Evolutionary conservation across 2,113 vertebrate genomes (phyloP).

Genomic region (Syngnathoides biaculeatus): DNA sequence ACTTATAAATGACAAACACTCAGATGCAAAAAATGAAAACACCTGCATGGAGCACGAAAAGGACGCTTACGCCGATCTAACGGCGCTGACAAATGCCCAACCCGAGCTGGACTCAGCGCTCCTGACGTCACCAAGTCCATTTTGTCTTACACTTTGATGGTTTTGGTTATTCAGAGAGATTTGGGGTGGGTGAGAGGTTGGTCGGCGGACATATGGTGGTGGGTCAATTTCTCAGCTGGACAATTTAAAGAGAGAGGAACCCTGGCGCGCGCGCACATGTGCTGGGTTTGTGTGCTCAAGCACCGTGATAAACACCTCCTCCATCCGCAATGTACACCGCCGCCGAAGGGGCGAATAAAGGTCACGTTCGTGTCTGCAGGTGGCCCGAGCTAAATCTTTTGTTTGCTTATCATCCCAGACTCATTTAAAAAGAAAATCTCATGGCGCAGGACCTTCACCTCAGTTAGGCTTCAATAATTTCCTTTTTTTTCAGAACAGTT

Average conservation of each 20-base stretch:
- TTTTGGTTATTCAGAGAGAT: conserved; percentile 12
- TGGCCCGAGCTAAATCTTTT: conserved; percentile 11
- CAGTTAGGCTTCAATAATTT: conserved; percentile 17
- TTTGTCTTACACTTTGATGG: conserved; percentile 8
- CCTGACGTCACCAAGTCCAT: neutral
- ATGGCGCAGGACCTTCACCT: conserved; percentile 15
- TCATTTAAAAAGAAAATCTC: conserved; percentile 8
- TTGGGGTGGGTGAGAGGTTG: conserved; percentile 2
- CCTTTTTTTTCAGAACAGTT: conserved; percentile 32
- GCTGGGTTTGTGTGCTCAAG: conserved; percentile 31
- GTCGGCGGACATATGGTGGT: conserved; percentile 57
- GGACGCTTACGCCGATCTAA: too few relatives aligned
- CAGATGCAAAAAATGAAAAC: too few relatives aligned
- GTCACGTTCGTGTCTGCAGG: conserved; percentile 32
- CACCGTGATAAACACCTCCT: conserved; percentile 32
- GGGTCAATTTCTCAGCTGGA: conserved; percentile 56
- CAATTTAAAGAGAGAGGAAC: conserved; percentile 40
- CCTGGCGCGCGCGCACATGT: conserved; percentile 14
- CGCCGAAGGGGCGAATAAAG: conserved; percentile 44
- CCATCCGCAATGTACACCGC: conserved; percentile 49
- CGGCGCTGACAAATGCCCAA: too few relatives aligned
- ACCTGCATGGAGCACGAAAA: too few relatives aligned
- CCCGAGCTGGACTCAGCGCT: too few relatives aligned
- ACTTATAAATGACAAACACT: too few relatives aligned
- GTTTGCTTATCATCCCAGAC: conserved; percentile 22